A percentile compares a stretch with the other conserved stretches of the same genome.
These are phyloP conservation scores for Psylliodes chrysocephalus DNA, from an alignment of 2,888 invertebrate species.

Conservation along the genomic window DNA sequence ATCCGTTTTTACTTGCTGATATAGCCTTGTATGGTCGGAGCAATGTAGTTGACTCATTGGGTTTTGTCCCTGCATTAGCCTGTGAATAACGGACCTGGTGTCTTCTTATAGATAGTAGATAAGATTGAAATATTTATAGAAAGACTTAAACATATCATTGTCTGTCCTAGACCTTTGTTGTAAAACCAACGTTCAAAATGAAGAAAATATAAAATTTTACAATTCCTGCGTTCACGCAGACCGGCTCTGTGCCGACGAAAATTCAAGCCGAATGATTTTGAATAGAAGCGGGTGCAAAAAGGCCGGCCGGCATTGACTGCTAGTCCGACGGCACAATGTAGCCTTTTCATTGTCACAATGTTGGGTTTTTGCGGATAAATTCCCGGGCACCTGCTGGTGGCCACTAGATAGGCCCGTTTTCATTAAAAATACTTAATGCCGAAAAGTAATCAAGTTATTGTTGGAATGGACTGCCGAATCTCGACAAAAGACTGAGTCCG, in stretches of 20 bases:
- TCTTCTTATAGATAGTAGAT: too few species aligned
- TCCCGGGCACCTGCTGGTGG: slow-evolving; percentile 1
- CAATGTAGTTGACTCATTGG: too few species aligned
- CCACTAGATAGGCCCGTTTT: slow-evolving; percentile 19
- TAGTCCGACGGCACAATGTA: background rate
- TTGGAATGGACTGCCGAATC: slow-evolving; percentile 22
- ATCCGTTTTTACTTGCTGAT: too few species aligned
- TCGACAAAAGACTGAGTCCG: slow-evolving; percentile 13
- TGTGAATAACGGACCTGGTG: too few species aligned
- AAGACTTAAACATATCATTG: too few species aligned
- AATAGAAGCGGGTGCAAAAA: slow-evolving; percentile 12
- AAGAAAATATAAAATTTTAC: too few species aligned
- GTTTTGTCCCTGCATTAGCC: too few species aligned
- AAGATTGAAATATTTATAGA: too few species aligned
- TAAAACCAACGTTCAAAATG: too few species aligned
- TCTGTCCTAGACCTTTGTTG: too few species aligned
- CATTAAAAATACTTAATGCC: slow-evolving; percentile 33
- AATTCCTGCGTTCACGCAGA: too few species aligned
- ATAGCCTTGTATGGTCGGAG: too few species aligned
- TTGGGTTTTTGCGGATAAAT: slow-evolving; percentile 1
- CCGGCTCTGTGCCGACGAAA: background rate
- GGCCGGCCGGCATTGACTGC: background rate
- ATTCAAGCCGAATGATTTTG: slow-evolving; percentile 14
- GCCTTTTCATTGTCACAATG: slow-evolving; percentile 7
- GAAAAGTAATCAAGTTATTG: slow-evolving; percentile 36